These are phyloP conservation scores for Zeuzera pyrina DNA, from an alignment of 2,888 invertebrate species.

Conservation along the genomic window DNA sequence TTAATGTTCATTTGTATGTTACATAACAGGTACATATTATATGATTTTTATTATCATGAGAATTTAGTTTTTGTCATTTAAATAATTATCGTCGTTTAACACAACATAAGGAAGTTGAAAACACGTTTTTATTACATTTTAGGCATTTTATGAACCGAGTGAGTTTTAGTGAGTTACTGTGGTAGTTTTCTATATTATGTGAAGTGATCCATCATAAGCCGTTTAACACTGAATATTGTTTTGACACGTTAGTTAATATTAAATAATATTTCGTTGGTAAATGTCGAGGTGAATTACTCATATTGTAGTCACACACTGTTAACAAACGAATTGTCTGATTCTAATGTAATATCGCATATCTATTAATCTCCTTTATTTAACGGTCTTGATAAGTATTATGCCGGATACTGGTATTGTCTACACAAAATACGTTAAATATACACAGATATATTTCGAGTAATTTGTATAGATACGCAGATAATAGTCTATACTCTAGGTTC, in stretches of 20 bases:
- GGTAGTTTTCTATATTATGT: neutral
- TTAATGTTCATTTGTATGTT: neutral
- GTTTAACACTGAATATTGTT: constrained; percentile 12
- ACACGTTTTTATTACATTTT: no score
- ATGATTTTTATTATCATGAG: neutral
- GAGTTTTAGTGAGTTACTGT: no score
- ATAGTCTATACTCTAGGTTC: no score
- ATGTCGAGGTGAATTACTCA: constrained; percentile 30
- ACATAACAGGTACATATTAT: neutral
- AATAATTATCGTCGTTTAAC: neutral
- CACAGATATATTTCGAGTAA: no score
- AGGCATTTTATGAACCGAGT: no score
- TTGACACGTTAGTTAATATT: constrained; percentile 19
- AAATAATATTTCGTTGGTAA: constrained; percentile 23
- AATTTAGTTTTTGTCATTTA: neutral
- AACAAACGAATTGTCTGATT: neutral
- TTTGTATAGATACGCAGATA: no score
- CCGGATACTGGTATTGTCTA: no score
- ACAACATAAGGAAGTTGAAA: neutral
- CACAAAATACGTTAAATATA: no score
- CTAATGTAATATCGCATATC: no score
- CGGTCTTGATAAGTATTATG: no score
- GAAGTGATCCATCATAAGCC: constrained; percentile 19
- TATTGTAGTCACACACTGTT: constrained; percentile 1
- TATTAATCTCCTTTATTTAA: no score